Percentiles rank a stretch among this genome's conserved stretches.
phyloP scores from a whole-genome alignment of 2,888 invertebrate genomes.

The Spialia ferax region DNA sequence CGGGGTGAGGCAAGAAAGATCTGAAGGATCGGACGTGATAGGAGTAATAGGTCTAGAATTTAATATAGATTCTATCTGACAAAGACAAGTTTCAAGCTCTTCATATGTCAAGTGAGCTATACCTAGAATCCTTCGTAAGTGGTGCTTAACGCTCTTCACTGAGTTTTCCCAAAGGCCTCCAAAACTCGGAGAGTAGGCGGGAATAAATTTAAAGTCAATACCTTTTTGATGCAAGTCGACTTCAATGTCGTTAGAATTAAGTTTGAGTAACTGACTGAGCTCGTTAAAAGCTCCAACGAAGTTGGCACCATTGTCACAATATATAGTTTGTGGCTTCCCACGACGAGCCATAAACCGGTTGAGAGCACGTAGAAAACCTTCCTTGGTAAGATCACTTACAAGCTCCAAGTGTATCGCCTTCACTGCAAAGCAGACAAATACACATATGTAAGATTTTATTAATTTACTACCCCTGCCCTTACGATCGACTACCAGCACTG shows the following conservation, averaged over 20 bases:
- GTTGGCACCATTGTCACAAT: neutral
- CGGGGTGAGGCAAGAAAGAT: neutral
- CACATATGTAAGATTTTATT: neutral
- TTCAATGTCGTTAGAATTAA: neutral
- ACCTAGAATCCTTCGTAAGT: conserved; percentile 1
- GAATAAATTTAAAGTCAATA: neutral
- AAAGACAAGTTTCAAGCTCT: neutral
- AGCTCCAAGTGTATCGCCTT: neutral
- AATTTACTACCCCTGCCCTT: conserved; percentile 4
- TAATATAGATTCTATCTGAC: neutral
- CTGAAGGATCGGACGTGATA: neutral
- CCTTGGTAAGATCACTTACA: neutral
- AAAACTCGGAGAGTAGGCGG: neutral
- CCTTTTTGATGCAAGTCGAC: neutral
- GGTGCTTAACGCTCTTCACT: neutral
- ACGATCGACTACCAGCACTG: neutral
- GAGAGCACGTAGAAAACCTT: neutral
- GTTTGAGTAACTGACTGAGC: neutral
- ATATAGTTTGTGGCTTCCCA: neutral
- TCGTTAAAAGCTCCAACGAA: neutral
- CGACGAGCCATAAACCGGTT: neutral
- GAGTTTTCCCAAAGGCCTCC: neutral
- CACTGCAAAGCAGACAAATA: neutral
- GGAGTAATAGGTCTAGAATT: neutral
- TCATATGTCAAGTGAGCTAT: conserved; percentile 4